These are phyloP conservation scores for Pipistrellus pygmaeus DNA, from an alignment of 2,797 vertebrate species.

Conservation along the genomic window DNA sequence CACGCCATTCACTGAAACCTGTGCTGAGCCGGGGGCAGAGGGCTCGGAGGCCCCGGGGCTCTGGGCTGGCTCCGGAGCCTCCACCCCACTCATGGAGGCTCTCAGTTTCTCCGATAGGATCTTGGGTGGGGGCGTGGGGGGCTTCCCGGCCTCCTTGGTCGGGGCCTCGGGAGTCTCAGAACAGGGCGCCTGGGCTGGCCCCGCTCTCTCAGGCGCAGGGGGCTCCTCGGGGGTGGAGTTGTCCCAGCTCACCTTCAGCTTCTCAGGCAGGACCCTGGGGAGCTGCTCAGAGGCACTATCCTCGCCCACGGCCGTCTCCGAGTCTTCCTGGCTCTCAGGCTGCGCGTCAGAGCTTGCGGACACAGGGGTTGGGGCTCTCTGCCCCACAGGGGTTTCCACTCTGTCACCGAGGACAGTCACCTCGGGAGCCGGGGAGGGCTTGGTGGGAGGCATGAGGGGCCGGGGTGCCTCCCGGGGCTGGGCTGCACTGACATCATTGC, in stretches of 20 bases:
- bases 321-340: conserved; percentile 68
- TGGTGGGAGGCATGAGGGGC: conserved; percentile 87
- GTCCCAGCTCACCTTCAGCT: conserved; percentile 91
- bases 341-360: conserved; percentile 69
- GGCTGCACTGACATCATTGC: conserved; percentile 73
- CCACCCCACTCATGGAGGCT: conserved; percentile 42
- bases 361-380: conserved; percentile 72
- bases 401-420: conserved; percentile 67
- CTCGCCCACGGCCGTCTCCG: conserved; percentile 66
- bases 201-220: conserved; percentile 80
- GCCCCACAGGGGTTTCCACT: conserved; percentile 69
- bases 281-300: conserved; percentile 81
- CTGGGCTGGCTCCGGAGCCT: conserved; percentile 15
- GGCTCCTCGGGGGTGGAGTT: conserved; percentile 67
- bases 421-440: conserved; percentile 83
- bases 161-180: conserved; percentile 84
- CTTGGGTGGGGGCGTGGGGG: conserved; percentile 83
- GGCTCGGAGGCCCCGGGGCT: conserved; percentile 1
- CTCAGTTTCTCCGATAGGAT: conserved; percentile 84
- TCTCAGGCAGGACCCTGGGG: conserved; percentile 81
- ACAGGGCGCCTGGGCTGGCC: conserved; percentile 81
- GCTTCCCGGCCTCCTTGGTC: conserved; percentile 77
- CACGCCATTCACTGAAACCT: conserved; percentile 78
- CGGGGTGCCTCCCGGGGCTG: conserved; percentile 83
- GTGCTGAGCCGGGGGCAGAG: not conserved